phyloP scores from a whole-genome alignment of 2,797 vertebrate species.

The Pangasius djambal region DNA sequence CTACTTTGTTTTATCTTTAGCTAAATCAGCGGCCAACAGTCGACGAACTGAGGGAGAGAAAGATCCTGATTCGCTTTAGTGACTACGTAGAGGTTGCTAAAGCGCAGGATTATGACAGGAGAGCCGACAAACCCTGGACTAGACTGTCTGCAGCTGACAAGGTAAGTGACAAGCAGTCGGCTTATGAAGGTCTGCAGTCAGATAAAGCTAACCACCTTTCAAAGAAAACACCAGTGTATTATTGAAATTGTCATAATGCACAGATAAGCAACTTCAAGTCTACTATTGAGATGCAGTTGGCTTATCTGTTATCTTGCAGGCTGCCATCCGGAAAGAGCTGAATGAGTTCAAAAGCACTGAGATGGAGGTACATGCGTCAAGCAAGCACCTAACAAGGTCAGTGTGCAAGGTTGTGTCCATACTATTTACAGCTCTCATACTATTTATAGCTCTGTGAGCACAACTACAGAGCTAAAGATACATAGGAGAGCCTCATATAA shows the following conservation, averaged over 20 bases:
- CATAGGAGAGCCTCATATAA: not conserved
- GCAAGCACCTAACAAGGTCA: constrained; percentile 98
- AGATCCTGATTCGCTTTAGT: constrained; percentile 98
- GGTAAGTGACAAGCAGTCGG: constrained; percentile 70
- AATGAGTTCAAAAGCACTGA: constrained; percentile 99
- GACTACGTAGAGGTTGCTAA: constrained; percentile 99
- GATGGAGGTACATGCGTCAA: constrained; percentile 98
- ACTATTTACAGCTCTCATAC: constrained; percentile 66
- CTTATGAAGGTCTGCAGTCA: not conserved
- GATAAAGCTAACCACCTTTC: not conserved
- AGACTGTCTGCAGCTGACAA: constrained; percentile 96
- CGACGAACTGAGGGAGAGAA: constrained; percentile 94
- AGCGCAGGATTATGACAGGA: constrained; percentile 98
- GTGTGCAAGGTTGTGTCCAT: constrained; percentile 55
- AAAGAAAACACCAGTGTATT: not conserved
- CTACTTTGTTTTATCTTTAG: constrained; percentile 69
- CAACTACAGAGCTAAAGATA: not conserved
- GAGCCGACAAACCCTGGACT: constrained; percentile 98
- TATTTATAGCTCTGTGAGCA: constrained; percentile 67
- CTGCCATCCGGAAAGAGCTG: constrained; percentile 97
- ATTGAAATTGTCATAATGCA: not conserved
- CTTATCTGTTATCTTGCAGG: constrained; percentile 71
- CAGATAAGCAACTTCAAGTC: not conserved
- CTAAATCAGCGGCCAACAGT: constrained; percentile 98
- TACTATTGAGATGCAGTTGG: constrained; percentile 44